phyloP scores from a whole-genome alignment of 2,797 vertebrate species.

The Characodon lateralis region DNA sequence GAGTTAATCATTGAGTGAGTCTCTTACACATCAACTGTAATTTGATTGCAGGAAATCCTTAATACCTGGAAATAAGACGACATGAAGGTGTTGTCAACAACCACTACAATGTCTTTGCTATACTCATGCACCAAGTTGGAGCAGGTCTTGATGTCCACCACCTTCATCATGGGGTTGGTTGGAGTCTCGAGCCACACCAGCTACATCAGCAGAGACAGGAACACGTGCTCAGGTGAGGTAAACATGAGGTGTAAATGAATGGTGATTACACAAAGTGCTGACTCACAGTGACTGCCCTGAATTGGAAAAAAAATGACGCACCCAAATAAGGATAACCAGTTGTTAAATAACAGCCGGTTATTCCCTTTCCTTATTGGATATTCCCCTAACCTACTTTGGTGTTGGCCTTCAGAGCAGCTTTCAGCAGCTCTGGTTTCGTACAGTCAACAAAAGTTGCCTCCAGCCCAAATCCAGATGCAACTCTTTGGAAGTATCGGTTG shows the following conservation, averaged over 20 bases:
- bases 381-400: constrained; percentile 87
- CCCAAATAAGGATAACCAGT: neutral
- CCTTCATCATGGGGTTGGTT: constrained; percentile 90
- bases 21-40: constrained; percentile 16
- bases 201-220: constrained; percentile 65
- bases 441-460: constrained; percentile 87
- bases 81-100: constrained; percentile 97
- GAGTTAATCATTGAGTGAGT: constrained; percentile 36
- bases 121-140: constrained; percentile 79
- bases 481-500: constrained; percentile 87
- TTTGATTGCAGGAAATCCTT: constrained; percentile 5
- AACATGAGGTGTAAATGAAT: neutral
- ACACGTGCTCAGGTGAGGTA: too few species aligned
- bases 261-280: neutral
- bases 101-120: constrained; percentile 85
- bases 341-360: neutral
- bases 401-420: constrained; percentile 86
- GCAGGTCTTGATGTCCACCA: constrained; percentile 88
- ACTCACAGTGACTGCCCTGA: neutral
- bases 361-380: neutral
- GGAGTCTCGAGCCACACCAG: constrained; percentile 94
- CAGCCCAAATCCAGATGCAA: constrained; percentile 82
- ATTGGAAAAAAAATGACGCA: neutral
- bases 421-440: constrained; percentile 80
- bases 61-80: constrained; percentile 94